These are phyloP conservation scores for Thelohanellus kitauei DNA, from an alignment of 30 jellyfish, hydroid and myxozoan species.

Conservation along the genomic window DNA sequence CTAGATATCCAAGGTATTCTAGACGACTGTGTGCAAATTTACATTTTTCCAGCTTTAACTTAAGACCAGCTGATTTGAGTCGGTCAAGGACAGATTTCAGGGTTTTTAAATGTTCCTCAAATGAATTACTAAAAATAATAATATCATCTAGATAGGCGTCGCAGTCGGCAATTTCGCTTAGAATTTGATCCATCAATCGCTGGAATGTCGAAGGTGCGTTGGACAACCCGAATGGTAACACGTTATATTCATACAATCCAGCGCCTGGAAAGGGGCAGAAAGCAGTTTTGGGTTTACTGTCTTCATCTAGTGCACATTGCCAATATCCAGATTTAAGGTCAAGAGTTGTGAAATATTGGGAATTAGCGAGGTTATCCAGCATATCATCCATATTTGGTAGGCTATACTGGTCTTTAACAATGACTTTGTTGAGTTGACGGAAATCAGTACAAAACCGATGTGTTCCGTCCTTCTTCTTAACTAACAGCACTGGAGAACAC, in stretches of 20 bases:
- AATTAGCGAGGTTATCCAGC: conserved; percentile 10
- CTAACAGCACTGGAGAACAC: no score
- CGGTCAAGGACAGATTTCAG: conserved; percentile 6
- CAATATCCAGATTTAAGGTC: conserved; percentile 16
- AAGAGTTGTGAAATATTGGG: conserved; percentile 8
- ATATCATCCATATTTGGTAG: conserved; percentile 16
- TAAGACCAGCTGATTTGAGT: conserved; percentile 3
- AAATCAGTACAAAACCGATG: conserved; percentile 18
- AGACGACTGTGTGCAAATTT: conserved; percentile 2
- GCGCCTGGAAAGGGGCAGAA: conserved; percentile 6
- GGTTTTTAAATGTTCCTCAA: conserved; percentile 11
- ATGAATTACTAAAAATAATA: conserved; percentile 4
- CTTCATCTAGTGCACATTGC: conserved; percentile 9
- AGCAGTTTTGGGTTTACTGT: no score
- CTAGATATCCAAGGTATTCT: conserved; percentile 6
- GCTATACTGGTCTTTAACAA: conserved; percentile 13
- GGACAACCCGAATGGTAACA: conserved; percentile 15
- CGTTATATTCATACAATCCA: conserved; percentile 11
- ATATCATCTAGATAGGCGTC: conserved; percentile 19
- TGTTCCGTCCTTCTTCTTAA: conserved; percentile 9
- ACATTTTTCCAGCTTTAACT: conserved; percentile 9
- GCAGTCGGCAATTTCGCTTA: conserved; percentile 14
- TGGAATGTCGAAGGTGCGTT: conserved; percentile 28
- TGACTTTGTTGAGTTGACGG: conserved; percentile 13
- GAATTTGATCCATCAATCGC: conserved; percentile 14